Evolutionary conservation across 2,797 vertebrate genomes (phyloP).

Genomic region (Hypotaenidia okinawae): DNA sequence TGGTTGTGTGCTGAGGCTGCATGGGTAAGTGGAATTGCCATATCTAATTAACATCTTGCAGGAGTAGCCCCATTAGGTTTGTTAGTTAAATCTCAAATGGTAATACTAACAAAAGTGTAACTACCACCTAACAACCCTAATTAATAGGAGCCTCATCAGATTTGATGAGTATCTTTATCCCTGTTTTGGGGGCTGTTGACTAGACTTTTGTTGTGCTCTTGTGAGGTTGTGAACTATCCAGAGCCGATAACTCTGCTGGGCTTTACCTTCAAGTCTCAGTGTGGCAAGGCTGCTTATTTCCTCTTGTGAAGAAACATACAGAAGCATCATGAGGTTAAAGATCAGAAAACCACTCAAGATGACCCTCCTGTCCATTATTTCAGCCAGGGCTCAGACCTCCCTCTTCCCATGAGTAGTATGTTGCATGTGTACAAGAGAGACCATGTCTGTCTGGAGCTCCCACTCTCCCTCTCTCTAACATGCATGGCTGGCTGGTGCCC

Average conservation of each 20-base stretch:
- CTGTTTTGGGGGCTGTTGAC: background rate
- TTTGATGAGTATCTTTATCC: constrained; percentile 79
- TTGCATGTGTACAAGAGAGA: background rate
- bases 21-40: constrained; percentile 92
- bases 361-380: background rate
- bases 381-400: background rate
- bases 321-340: background rate
- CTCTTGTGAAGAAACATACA: background rate
- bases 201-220: background rate
- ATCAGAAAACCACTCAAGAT: background rate
- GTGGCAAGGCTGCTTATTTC: background rate
- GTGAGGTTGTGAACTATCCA: background rate
- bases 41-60: constrained; percentile 87
- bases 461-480: background rate
- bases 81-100: constrained; percentile 87
- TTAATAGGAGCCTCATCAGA: constrained; percentile 90
- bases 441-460: background rate
- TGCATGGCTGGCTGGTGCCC: background rate
- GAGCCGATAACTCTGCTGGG: background rate
- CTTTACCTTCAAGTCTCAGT: background rate
- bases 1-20: constrained; percentile 79
- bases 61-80: constrained; percentile 87
- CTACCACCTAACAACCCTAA: constrained; percentile 84
- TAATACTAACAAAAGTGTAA: constrained; percentile 82
- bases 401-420: accelerated